phyloP scores from a whole-genome alignment of 2,797 vertebrate genomes.

The Knipowitschia caucasica region DNA sequence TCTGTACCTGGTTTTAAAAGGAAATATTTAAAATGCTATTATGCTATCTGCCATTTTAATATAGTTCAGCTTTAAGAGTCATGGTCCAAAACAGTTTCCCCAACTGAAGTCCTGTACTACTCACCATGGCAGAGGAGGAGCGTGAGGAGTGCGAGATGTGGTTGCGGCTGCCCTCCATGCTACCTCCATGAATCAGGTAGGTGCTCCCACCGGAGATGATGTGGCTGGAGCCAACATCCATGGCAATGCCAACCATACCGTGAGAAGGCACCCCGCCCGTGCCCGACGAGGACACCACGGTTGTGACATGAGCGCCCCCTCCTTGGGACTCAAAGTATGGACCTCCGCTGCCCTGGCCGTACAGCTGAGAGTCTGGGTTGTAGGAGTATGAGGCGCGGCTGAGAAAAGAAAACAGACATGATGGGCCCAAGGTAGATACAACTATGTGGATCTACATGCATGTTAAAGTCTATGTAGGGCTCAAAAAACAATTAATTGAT shows the following conservation, averaged over 20 bases:
- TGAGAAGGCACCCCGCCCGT: slow-evolving; percentile 83
- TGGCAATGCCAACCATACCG: slow-evolving; percentile 94
- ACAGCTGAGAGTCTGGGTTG: slow-evolving; percentile 90
- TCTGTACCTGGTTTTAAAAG: too few species aligned
- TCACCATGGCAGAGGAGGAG: slow-evolving; percentile 96
- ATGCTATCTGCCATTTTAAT: too few species aligned
- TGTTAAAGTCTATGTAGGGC: too few species aligned
- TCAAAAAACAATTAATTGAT: too few species aligned
- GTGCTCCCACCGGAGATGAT: slow-evolving; percentile 91
- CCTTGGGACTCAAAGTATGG: slow-evolving; percentile 91
- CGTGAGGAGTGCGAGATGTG: slow-evolving; percentile 90
- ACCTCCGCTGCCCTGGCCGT: slow-evolving; percentile 83
- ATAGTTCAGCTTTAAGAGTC: too few species aligned
- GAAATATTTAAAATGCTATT: too few species aligned
- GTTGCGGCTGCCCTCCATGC: slow-evolving; percentile 88
- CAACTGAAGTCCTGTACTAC: too few species aligned
- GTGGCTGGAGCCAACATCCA: slow-evolving; percentile 91
- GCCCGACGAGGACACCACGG: slow-evolving; percentile 87
- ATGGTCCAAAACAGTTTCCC: too few species aligned
- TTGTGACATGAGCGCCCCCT: slow-evolving; percentile 87
- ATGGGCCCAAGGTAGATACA: too few species aligned
- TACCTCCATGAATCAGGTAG: slow-evolving; percentile 91
- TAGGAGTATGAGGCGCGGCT: slow-evolving; percentile 91
- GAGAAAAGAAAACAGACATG: slow-evolving; percentile 10
- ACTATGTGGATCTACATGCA: too few species aligned